phyloP scores from a whole-genome alignment of 1,140 invertebrate species.

The Drosophila lacertosa region DNA sequence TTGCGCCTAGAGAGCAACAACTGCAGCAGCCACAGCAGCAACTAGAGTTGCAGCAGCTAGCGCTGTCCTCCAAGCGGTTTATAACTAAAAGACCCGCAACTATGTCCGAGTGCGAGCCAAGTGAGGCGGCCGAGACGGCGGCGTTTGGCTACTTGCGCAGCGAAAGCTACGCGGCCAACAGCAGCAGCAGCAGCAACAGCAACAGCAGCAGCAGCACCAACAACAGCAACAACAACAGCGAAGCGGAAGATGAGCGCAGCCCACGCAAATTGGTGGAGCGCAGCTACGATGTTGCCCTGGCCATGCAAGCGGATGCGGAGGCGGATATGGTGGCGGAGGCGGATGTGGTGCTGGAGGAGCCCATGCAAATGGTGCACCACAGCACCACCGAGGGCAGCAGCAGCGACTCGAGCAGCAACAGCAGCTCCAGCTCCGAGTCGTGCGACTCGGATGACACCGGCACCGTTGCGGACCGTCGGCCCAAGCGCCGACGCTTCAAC shows the following conservation, averaged over 20 bases:
- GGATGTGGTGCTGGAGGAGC: neutral
- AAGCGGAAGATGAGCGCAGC: conserved; percentile 39
- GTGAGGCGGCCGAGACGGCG: conserved; percentile 17
- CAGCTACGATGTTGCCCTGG: conserved; percentile 85
- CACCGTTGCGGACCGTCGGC: conserved; percentile 76
- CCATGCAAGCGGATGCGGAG: conserved; percentile 79
- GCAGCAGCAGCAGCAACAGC: conserved; percentile 65
- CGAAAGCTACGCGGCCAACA: conserved; percentile 76
- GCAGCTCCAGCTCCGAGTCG: conserved; percentile 72
- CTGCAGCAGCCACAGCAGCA: conserved; percentile 55
- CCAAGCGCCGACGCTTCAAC: conserved; percentile 88
- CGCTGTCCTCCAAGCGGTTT: conserved; percentile 59
- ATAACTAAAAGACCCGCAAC: conserved; percentile 45
- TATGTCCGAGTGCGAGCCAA: conserved; percentile 49
- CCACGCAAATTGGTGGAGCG: conserved; percentile 71
- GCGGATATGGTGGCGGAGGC: neutral
- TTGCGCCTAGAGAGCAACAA: conserved; percentile 67
- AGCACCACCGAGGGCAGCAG: conserved; percentile 58
- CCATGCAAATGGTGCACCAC: conserved; percentile 49
- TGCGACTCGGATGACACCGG: conserved; percentile 80
- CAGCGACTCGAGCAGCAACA: conserved; percentile 43
- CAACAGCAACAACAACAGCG: conserved; percentile 27
- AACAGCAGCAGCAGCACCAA: conserved; percentile 27
- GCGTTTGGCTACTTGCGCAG: conserved; percentile 50
- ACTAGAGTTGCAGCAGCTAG: conserved; percentile 26